Percentiles rank a stretch among this genome's conserved stretches.
These are phyloP conservation scores for Cryptocephalus moraei DNA, from an alignment of 2,888 invertebrate genomes.

Conservation along the genomic window DNA sequence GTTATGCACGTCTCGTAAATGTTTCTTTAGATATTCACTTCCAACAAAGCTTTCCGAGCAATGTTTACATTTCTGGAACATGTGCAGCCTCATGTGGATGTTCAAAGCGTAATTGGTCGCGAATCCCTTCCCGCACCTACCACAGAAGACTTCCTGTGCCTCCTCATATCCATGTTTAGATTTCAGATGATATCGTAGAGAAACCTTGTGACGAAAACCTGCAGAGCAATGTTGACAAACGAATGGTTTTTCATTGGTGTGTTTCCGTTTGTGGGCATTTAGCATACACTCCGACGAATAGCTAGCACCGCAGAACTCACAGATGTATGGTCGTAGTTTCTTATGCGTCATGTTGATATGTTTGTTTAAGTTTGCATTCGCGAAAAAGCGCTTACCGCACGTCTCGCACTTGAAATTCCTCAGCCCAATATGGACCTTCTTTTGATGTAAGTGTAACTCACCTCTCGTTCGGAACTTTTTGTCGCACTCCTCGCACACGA, in stretches of 20 bases:
- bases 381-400: constrained; percentile 22
- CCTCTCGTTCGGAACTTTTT: constrained; percentile 24
- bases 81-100: constrained; percentile 20
- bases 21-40: constrained; percentile 15
- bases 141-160: constrained; percentile 19
- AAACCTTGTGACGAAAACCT: constrained; percentile 25
- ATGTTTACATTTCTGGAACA: constrained; percentile 16
- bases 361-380: constrained; percentile 16
- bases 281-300: constrained; percentile 22
- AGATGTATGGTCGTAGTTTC: constrained; percentile 17
- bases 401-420: constrained; percentile 22
- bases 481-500: constrained; percentile 28
- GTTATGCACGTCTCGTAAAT: constrained; percentile 12
- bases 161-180: constrained; percentile 24
- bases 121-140: constrained; percentile 22
- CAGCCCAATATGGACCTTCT: constrained; percentile 25
- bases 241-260: constrained; percentile 24
- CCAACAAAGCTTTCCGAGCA: constrained; percentile 21
- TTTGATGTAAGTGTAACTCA: constrained; percentile 25
- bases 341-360: constrained; percentile 21
- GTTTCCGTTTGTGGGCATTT: constrained; percentile 22
- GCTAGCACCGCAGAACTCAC: constrained; percentile 20
- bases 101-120: constrained; percentile 21
- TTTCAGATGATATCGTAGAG: constrained; percentile 25
- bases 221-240: constrained; percentile 20